A percentile compares a stretch with the other conserved stretches of the same genome.
These are phyloP conservation scores for Acrocyrtus sp. DNA, from an alignment of 2,888 invertebrate genomes.

Conservation along the genomic window DNA sequence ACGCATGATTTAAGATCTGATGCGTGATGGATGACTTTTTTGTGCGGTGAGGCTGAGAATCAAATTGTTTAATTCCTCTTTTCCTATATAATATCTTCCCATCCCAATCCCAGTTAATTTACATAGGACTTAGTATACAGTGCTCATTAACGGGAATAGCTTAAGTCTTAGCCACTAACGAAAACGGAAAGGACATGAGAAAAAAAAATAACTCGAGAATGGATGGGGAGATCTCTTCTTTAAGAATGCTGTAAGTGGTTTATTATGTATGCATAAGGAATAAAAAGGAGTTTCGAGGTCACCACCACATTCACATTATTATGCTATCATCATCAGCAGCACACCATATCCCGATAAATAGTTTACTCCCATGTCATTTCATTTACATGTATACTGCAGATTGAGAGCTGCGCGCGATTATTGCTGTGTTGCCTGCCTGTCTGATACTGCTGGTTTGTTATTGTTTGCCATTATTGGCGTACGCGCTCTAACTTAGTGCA, in stretches of 20 bases:
- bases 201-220: not conserved
- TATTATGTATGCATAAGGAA: slow-evolving; percentile 50
- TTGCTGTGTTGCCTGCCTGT: slow-evolving; percentile 14
- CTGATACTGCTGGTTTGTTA: slow-evolving; percentile 7
- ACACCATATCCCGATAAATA: no score
- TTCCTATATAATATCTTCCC: not conserved
- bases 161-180: not conserved
- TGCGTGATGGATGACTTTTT: slow-evolving; percentile 33
- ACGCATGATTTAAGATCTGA: slow-evolving; percentile 32
- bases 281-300: slow-evolving; percentile 53
- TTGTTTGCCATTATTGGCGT: slow-evolving; percentile 16
- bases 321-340: slow-evolving; percentile 11
- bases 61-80: slow-evolving; percentile 9
- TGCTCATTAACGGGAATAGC: not conserved
- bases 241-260: no score
- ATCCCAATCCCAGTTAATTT: not conserved
- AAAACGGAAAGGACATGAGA: slow-evolving; percentile 4
- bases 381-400: no score
- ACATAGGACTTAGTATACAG: not conserved
- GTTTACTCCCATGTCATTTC: no score
- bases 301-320: slow-evolving; percentile 9
- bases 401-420: not conserved
- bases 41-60: not conserved
- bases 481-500: not conserved
- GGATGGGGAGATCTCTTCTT: slow-evolving; percentile 14